These are phyloP conservation scores for Dryocosmus kuriphilus DNA, from an alignment of 2,888 invertebrate species.

Conservation along the genomic window DNA sequence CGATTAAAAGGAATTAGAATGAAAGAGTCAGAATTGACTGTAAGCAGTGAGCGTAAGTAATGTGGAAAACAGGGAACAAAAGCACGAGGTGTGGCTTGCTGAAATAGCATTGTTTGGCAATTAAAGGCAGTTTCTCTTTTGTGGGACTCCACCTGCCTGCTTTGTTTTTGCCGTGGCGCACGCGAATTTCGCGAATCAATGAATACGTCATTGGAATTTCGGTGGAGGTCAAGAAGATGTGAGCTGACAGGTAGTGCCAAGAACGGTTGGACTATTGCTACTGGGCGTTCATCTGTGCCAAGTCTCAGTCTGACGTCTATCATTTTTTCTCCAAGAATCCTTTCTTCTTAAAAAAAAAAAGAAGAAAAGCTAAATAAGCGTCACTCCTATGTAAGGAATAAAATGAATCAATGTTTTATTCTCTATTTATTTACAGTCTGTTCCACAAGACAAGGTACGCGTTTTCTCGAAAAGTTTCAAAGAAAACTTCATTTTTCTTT, in stretches of 20 bases:
- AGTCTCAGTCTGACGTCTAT: constrained; percentile 3
- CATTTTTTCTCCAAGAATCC: not conserved
- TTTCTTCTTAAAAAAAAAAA: not conserved
- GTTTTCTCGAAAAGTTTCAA: too few species aligned
- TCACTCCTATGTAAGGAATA: too few species aligned
- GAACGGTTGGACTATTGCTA: constrained; percentile 25
- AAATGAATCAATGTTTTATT: too few species aligned
- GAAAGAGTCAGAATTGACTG: constrained; percentile 53
- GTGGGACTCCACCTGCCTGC: constrained; percentile 71
- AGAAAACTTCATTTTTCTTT: too few species aligned
- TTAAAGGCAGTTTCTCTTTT: constrained; percentile 73
- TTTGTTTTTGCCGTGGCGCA: constrained; percentile 68
- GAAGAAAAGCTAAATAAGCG: not conserved
- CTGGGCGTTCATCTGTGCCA: constrained; percentile 1
- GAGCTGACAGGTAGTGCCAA: constrained; percentile 52
- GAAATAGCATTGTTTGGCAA: constrained; percentile 72
- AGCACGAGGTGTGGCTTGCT: constrained; percentile 70
- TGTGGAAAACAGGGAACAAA: constrained; percentile 49
- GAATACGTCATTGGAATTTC: constrained; percentile 67
- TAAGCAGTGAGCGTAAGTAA: constrained; percentile 56
- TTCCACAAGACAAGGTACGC: too few species aligned
- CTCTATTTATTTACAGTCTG: too few species aligned
- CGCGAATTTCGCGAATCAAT: constrained; percentile 70
- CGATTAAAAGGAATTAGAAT: not conserved
- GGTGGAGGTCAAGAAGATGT: constrained; percentile 49